Percentiles rank a stretch among this genome's conserved stretches.
Conservation (phyloP, 2,113 vertebrate species). For the Myiozetetes cayanensis region DNA sequence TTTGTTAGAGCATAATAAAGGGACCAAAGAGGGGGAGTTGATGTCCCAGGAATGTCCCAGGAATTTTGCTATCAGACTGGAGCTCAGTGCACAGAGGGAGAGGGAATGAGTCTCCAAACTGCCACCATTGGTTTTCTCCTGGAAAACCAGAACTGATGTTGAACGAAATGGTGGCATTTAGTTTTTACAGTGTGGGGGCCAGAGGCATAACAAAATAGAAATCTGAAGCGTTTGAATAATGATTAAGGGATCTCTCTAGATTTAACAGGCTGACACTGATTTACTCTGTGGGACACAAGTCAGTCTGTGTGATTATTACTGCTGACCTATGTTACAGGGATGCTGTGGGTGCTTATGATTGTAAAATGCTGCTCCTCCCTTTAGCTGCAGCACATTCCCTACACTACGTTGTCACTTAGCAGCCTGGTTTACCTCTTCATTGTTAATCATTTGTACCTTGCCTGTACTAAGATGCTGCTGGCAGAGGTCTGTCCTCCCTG, state of each 20-base stretch:
- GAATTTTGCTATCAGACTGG: not conserved
- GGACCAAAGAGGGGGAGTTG: not conserved
- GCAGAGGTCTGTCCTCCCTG: not conserved
- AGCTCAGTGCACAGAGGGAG: not conserved
- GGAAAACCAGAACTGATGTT: not conserved
- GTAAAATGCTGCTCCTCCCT: not conserved
- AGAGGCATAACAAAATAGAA: not conserved
- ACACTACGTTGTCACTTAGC: rapidly evolving
- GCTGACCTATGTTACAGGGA: not conserved
- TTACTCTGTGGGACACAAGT: not conserved
- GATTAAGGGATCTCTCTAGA: not conserved
- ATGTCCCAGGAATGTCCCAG: not conserved
- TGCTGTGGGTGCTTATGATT: not conserved
- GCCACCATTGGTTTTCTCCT: not conserved
- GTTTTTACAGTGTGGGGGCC: not conserved
- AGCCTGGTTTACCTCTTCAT: not conserved
- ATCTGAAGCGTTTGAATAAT: not conserved
- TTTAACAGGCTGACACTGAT: not conserved
- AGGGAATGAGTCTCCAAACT: not conserved
- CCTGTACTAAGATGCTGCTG: not conserved
- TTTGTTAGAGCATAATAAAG: not conserved
- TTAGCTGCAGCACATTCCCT: not conserved
- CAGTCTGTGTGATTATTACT: not conserved
- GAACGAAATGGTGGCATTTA: not conserved
- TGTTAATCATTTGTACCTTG: not conserved